phyloP scores from a whole-genome alignment of 2,888 invertebrate species.

The Calameuta pallipes region DNA sequence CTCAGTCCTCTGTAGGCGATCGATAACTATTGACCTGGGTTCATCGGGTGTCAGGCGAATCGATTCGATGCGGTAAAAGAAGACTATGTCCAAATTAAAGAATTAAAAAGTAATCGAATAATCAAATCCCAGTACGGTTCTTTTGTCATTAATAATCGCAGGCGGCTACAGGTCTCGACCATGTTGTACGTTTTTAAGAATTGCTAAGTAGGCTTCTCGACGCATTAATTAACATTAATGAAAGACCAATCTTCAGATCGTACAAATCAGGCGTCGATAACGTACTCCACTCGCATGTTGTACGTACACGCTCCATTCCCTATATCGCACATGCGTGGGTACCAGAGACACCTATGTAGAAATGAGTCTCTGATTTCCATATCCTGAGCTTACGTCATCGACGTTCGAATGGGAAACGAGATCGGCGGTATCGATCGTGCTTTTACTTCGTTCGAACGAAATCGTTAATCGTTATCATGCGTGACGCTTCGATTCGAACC shows the following conservation, averaged over 20 bases:
- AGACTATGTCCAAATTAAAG: conserved; percentile 13
- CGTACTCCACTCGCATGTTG: not conserved
- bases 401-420: not conserved
- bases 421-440: not conserved
- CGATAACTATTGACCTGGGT: not conserved
- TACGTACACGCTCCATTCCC: not conserved
- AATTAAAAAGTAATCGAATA: conserved; percentile 4
- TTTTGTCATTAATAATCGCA: conserved; percentile 39
- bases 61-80: not conserved
- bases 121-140: conserved; percentile 33
- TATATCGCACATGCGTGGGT: not conserved
- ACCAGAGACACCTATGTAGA: not conserved
- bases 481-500: not conserved
- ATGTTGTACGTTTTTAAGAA: conserved; percentile 14
- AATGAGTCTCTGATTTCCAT: not conserved
- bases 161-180: conserved; percentile 17
- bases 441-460: not conserved
- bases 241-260: conserved; percentile 8
- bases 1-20: not conserved
- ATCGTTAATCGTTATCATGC: not conserved
- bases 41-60: not conserved
- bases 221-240: conserved; percentile 45
- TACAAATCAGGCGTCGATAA: not conserved
- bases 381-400: not conserved
- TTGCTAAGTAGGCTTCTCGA: conserved; percentile 15